These are phyloP conservation scores for Upupa epops DNA, from an alignment of 2,113 vertebrate genomes.

Conservation along the genomic window DNA sequence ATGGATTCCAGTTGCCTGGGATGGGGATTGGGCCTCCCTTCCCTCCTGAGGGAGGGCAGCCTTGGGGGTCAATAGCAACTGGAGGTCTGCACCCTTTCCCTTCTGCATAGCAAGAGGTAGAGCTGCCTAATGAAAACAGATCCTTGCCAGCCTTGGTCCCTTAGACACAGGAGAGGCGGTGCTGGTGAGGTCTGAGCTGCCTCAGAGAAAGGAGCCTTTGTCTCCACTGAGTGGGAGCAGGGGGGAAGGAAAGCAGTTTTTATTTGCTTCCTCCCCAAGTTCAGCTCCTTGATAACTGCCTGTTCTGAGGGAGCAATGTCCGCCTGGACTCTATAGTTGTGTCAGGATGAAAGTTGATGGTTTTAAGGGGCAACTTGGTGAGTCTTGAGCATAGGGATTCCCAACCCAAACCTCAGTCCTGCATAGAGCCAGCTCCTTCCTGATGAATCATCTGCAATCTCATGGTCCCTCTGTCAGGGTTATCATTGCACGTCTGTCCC, in stretches of 20 bases:
- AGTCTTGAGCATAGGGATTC: neutral
- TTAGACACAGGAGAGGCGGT: neutral
- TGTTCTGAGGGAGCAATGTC: neutral
- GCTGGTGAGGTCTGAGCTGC: slow-evolving; percentile 5
- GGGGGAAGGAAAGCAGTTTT: slow-evolving; percentile 14
- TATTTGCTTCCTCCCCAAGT: slow-evolving; percentile 32
- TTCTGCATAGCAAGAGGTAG: neutral
- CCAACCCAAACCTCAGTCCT: neutral
- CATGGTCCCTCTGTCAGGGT: neutral
- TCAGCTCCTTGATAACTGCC: neutral
- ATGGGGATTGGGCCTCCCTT: slow-evolving; percentile 23
- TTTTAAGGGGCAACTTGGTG: neutral
- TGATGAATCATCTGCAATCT: neutral
- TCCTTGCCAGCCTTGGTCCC: neutral
- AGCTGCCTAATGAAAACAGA: slow-evolving; percentile 21
- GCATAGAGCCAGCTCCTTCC: neutral
- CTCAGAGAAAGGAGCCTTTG: slow-evolving; percentile 56
- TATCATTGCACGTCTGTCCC: neutral
- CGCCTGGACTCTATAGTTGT: neutral
- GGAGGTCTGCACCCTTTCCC: neutral
- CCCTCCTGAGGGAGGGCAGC: slow-evolving; percentile 27
- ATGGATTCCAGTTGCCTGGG: slow-evolving; percentile 74
- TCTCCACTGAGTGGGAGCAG: slow-evolving; percentile 3
- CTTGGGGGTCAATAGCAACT: neutral
- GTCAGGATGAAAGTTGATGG: neutral